Evolutionary conservation across 92 coral and sea anemone genomes (phyloP).

Genomic region (Zoanthus sociatus): DNA sequence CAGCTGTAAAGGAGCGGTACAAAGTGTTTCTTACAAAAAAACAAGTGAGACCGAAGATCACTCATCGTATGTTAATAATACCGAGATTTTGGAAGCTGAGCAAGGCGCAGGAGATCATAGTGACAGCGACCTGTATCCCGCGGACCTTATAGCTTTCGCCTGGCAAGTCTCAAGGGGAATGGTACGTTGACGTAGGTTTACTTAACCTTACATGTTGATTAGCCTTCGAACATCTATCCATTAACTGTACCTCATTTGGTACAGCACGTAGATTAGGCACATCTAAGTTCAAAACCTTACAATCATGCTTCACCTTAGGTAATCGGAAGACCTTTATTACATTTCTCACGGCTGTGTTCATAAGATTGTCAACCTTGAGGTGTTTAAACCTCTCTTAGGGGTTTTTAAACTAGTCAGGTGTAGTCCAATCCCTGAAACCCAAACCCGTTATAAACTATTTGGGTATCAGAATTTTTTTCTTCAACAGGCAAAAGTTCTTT

Average conservation of each 20-base stretch:
- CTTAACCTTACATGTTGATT: not conserved
- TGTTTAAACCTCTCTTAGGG: not conserved
- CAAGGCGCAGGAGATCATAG: conserved; percentile 1
- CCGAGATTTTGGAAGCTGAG: conserved; percentile 4
- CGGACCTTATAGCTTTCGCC: conserved; percentile 87
- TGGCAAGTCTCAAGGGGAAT: conserved; percentile 89
- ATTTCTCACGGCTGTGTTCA: too few relatives aligned
- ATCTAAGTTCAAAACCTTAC: too few relatives aligned
- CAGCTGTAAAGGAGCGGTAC: not conserved
- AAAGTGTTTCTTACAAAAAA: conserved; percentile 12
- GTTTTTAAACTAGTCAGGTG: not conserved
- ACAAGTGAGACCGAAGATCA: not conserved
- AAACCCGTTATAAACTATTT: not conserved
- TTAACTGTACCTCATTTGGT: too few relatives aligned
- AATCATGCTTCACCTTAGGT: too few relatives aligned
- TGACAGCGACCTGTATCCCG: conserved; percentile 58
- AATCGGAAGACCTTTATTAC: too few relatives aligned
- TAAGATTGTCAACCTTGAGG: too few relatives aligned
- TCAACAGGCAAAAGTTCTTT: too few relatives aligned
- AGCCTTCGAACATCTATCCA: too few relatives aligned
- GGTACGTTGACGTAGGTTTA: conserved; percentile 51
- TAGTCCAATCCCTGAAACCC: not conserved
- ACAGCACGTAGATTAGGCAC: too few relatives aligned
- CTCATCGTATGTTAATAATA: not conserved
- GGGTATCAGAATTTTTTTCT: not conserved